phyloP scores from a whole-genome alignment of 2,888 invertebrate genomes.

The Harpagoxenus sublaevis region DNA sequence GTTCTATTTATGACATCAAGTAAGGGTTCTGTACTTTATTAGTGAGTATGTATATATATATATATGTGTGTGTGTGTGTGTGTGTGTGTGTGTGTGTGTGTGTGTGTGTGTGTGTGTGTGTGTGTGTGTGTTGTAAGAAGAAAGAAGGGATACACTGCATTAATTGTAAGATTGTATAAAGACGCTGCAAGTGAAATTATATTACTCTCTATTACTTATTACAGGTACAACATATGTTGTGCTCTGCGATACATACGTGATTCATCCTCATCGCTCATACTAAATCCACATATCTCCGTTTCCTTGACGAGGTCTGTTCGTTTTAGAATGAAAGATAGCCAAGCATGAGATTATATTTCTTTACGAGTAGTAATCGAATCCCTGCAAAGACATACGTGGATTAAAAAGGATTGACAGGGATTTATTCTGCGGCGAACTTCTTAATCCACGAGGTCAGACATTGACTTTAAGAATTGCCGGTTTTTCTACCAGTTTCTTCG shows the following conservation, averaged over 20 bases:
- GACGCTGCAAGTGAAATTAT: not conserved
- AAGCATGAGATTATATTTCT: conserved; percentile 48
- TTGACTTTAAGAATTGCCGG: not conserved
- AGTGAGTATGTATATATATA: too few species aligned
- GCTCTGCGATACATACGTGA: conserved; percentile 63
- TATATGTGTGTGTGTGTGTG: not conserved
- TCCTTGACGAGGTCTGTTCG: conserved; percentile 59
- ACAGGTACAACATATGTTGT: not conserved
- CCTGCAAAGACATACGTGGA: conserved; percentile 46
- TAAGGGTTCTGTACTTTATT: not conserved
- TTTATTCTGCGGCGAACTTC: conserved; percentile 26
- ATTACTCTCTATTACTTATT: not conserved
- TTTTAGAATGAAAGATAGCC: conserved; percentile 35
- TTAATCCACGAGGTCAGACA: conserved; percentile 8
- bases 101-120: not conserved
- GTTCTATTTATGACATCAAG: not conserved
- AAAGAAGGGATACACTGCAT: too few species aligned
- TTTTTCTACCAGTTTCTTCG: not conserved
- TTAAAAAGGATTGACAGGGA: conserved; percentile 34
- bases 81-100: not conserved
- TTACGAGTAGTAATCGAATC: conserved; percentile 37
- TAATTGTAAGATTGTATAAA: too few species aligned
- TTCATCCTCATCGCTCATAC: conserved; percentile 73
- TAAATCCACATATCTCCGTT: conserved; percentile 72
- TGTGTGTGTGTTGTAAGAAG: not conserved